Evolutionary conservation across 1,140 invertebrate species (phyloP).

Genomic region (Lepidurus arcticus): DNA sequence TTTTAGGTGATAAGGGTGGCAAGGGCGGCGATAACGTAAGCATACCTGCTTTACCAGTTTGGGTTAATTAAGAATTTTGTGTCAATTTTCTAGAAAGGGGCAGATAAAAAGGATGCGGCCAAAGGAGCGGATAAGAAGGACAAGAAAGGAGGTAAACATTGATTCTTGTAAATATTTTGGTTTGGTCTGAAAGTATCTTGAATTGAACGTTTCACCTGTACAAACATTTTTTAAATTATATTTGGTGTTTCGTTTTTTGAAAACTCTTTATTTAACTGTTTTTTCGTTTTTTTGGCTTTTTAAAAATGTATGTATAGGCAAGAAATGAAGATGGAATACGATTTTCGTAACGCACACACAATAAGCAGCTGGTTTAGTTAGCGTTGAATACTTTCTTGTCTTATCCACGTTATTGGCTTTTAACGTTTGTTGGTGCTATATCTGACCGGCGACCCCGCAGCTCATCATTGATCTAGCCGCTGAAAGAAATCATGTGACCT

Average conservation of each 20-base stretch:
- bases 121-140: constrained; percentile 27
- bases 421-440: constrained; percentile 7
- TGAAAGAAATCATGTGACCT: not conserved
- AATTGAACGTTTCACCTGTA: too few relatives aligned
- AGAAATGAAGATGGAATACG: not conserved
- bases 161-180: not conserved
- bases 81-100: constrained; percentile 29
- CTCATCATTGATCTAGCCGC: not conserved
- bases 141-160: constrained; percentile 32
- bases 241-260: too few relatives aligned
- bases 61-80: not conserved
- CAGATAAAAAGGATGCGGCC: constrained; percentile 30
- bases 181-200: too few relatives aligned
- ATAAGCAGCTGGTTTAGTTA: not conserved
- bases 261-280: too few relatives aligned
- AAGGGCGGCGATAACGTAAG: constrained; percentile 33
- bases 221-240: too few relatives aligned
- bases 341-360: not conserved
- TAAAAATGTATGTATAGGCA: not conserved
- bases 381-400: not conserved
- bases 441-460: not conserved
- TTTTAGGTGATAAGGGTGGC: constrained; percentile 31
- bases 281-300: too few relatives aligned
- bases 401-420: not conserved
- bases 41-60: not conserved